phyloP scores from a whole-genome alignment of 2,888 invertebrate genomes.

The Linnaemya tessellans region DNA sequence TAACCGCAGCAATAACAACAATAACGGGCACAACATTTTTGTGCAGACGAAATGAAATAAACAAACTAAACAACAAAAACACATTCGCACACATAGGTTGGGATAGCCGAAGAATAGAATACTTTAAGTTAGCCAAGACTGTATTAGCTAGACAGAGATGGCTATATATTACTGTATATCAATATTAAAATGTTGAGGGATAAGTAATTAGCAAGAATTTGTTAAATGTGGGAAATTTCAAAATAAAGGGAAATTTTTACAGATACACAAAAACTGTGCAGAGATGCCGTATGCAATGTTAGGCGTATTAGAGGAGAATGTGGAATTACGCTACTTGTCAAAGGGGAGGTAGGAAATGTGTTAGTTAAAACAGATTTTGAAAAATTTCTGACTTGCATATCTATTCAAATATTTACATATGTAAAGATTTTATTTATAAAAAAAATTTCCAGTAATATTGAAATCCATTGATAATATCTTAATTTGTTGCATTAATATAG shows the following conservation, averaged over 20 bases:
- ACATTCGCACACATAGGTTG: background rate
- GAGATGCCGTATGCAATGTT: conserved; percentile 23
- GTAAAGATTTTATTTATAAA: too few species aligned
- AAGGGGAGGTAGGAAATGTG: background rate
- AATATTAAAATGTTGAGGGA: background rate
- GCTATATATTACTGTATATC: background rate
- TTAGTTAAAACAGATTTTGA: too few species aligned
- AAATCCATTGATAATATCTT: too few species aligned
- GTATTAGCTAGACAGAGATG: conserved; percentile 36
- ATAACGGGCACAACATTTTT: conserved; percentile 42
- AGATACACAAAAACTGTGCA: background rate
- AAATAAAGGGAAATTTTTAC: conserved; percentile 56
- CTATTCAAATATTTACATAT: too few species aligned
- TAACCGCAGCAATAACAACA: conserved; percentile 35
- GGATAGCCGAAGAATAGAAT: conserved; percentile 31
- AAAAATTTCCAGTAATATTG: too few species aligned
- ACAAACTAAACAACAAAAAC: conserved; percentile 42
- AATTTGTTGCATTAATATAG: too few species aligned
- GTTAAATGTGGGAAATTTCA: conserved; percentile 40
- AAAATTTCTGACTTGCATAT: too few species aligned
- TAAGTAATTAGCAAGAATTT: conserved; percentile 33
- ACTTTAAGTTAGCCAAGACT: background rate
- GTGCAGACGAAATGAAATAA: conserved; percentile 53
- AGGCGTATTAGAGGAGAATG: background rate
- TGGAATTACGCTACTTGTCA: background rate